These are phyloP conservation scores for Lasioglossum albipes DNA, from an alignment of 1,140 invertebrate species.

Conservation along the genomic window DNA sequence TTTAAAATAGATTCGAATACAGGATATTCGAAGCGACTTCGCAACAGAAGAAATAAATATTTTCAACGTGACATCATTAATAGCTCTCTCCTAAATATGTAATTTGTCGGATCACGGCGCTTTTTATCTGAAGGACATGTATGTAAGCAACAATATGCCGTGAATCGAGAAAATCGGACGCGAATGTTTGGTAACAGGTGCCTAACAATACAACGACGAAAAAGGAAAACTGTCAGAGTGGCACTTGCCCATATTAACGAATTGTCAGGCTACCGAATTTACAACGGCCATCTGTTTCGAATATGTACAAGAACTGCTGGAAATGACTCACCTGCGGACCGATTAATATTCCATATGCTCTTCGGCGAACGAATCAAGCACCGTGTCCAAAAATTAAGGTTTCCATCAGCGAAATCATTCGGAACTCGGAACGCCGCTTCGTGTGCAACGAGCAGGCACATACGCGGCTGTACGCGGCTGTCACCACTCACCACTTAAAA, in stretches of 20 bases:
- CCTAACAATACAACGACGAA: conserved; percentile 40
- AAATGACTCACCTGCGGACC: conserved; percentile 6
- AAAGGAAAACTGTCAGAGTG: conserved; percentile 48
- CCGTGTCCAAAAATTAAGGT: conserved; percentile 23
- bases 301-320: neutral
- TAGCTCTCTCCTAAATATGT: too few species aligned
- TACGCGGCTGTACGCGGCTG: conserved; percentile 64
- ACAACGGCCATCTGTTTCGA: conserved; percentile 56
- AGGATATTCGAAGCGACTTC: neutral
- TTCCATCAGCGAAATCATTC: conserved; percentile 14
- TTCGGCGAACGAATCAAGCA: conserved; percentile 17
- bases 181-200: conserved; percentile 34
- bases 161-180: neutral
- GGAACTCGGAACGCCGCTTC: conserved; percentile 23
- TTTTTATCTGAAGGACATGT: neutral
- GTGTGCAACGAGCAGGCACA: conserved; percentile 34
- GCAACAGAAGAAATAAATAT: conserved; percentile 28
- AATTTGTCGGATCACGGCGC: neutral
- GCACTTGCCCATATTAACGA: conserved; percentile 55
- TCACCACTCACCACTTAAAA: conserved; percentile 64
- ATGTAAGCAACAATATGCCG: neutral
- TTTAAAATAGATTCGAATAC: neutral
- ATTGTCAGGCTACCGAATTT: conserved; percentile 52
- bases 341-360: conserved; percentile 25
- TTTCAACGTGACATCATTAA: conserved; percentile 41